Evolutionary conservation across 2,113 vertebrate genomes (phyloP), one percentile per base, ranked within the genome.

Genomic region (Gallinago jamesoni): DNA sequence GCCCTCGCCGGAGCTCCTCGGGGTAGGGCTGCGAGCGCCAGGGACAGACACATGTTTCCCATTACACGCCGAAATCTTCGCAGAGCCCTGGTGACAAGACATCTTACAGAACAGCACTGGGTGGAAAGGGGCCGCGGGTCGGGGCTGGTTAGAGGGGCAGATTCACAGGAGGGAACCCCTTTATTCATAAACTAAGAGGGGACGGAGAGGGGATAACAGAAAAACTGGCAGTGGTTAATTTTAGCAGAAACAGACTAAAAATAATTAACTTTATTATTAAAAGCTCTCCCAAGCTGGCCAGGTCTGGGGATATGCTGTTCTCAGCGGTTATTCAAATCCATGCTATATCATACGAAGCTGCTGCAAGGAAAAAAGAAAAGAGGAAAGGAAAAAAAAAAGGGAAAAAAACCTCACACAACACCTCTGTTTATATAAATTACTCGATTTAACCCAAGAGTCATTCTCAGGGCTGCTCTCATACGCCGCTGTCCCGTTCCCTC

Each of bases 21-120:
- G 90, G 90, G 68, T 93, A 88, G 52, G 94, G 50, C 86, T 92
- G 87, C 76, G 50, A 94, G 85, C 10, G 52, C 94, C 73, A 79
- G 87, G 60, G 67, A 95, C 47, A 53, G 91, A 96, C 97, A 96
- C 84, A 72, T 97, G 96, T 95, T 97, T 97, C 90, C 53, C 91
- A 94, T 96, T 96, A 96, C 35, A 45, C 12, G 39, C 60, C 63
- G 17, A 91, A 90, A 88, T n/a, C 85, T 90, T 92, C 24, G 4
- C 89, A 64, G 77, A 93, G 89, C 73, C 89, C 88, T 80, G 86
- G 93, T 97, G 94, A 97, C 93, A 94, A 80, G 83, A 93, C 74
- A 93, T 95, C 91, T 93, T 72, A 82, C 75, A 93, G 89, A 96
- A 83, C 7, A 59, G 64, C 19, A 3, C 95, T 74, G 2, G 39